Conservation (phyloP, 2,888 invertebrate species). For the Phasia obesa region DNA sequence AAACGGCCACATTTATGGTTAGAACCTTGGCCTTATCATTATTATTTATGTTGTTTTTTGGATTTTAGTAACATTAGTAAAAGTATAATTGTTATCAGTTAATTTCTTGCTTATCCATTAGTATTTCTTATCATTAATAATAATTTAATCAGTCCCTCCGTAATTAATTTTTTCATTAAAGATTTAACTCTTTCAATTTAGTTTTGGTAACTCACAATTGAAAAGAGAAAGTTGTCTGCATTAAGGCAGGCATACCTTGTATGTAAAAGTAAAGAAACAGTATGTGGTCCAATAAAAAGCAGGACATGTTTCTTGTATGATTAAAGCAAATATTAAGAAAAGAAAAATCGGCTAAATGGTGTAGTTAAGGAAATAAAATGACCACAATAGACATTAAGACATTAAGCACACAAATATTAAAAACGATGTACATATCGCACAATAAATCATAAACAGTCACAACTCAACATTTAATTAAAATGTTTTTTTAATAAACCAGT, state of each 20-base stretch:
- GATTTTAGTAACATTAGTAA: no score
- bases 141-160: no score
- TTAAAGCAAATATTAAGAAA: neutral
- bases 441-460: no score
- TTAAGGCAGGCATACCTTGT: conserved; percentile 39
- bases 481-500: no score
- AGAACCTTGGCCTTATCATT: no score
- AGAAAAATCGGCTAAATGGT: conserved; percentile 47
- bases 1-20: no score
- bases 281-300: conserved; percentile 18
- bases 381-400: conserved; percentile 61
- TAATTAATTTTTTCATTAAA: neutral
- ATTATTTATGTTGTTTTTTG: no score
- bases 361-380: conserved; percentile 55
- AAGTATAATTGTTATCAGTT: neutral
- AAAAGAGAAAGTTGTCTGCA: neutral
- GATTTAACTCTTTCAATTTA: conserved; percentile 17
- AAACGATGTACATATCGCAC: no score
- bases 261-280: conserved; percentile 45
- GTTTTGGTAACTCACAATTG: neutral
- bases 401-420: conserved; percentile 38
- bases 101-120: no score
- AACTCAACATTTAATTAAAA: neutral
- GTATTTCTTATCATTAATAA: no score
- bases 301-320: neutral